Conservation (phyloP, 2,113 vertebrate genomes). For the Rhombomys opimus region DNA sequence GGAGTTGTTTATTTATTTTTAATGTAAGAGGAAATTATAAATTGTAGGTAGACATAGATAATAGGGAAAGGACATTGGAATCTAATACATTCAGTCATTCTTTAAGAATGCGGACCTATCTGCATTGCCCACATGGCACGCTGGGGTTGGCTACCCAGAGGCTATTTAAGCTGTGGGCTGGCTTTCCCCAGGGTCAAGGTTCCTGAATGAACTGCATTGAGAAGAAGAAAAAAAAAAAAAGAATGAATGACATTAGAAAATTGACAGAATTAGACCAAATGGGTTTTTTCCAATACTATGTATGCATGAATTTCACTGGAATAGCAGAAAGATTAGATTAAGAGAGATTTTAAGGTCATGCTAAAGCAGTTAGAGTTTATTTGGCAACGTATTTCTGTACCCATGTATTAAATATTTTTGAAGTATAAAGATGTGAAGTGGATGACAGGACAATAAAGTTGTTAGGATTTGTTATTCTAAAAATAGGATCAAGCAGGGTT, state of each 20-base stretch:
- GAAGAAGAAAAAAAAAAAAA: too few relatives aligned
- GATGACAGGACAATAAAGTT: conserved; percentile 1
- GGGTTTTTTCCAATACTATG: conserved; percentile 53
- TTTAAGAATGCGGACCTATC: too few relatives aligned
- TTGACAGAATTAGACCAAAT: conserved; percentile 27
- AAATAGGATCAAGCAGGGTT: neutral
- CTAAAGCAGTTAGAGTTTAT: conserved; percentile 48
- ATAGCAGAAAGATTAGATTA: conserved; percentile 31
- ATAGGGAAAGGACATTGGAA: neutral
- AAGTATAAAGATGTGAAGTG: neutral
- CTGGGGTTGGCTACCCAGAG: too few relatives aligned
- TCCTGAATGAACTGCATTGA: too few relatives aligned
- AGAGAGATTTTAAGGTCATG: conserved; percentile 34
- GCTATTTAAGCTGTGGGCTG: too few relatives aligned
- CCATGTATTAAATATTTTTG: neutral
- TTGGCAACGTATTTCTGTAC: conserved; percentile 44
- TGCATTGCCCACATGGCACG: too few relatives aligned
- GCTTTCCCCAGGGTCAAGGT: too few relatives aligned
- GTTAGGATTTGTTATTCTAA: neutral
- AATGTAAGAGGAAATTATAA: conserved; percentile 16
- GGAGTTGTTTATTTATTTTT: neutral
- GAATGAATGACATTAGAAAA: conserved; percentile 23
- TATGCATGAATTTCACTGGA: conserved; percentile 28
- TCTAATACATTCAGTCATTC: neutral
- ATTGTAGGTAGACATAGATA: neutral